phyloP scores from a whole-genome alignment of 2,113 vertebrate genomes.

The Trematomus loennbergii region DNA sequence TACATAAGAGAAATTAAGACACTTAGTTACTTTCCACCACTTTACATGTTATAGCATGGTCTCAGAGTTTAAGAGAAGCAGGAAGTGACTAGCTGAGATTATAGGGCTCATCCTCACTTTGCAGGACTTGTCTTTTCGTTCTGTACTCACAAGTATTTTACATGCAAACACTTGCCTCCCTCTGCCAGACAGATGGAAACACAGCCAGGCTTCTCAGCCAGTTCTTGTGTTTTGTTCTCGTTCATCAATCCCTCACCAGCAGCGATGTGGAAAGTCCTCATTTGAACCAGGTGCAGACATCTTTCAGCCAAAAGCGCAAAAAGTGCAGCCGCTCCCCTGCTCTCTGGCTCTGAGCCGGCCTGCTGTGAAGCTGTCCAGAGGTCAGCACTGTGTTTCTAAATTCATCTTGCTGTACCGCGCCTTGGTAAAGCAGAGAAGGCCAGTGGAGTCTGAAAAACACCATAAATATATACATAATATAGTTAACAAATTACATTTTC shows the following conservation, averaged over 20 bases:
- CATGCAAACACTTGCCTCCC: constrained; percentile 25
- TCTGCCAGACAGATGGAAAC: constrained; percentile 37
- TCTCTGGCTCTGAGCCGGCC: constrained; percentile 13
- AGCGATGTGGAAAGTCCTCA: constrained; percentile 39
- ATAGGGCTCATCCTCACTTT: background rate
- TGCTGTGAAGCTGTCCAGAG: constrained; percentile 22
- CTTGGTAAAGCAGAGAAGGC: background rate
- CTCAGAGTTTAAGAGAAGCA: too few species aligned
- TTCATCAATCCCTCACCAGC: constrained; percentile 18
- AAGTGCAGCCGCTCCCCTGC: constrained; percentile 15
- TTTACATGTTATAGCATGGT: background rate
- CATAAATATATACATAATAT: background rate
- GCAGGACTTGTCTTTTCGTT: constrained; percentile 5
- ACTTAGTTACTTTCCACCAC: background rate
- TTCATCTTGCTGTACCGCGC: background rate
- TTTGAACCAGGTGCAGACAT: constrained; percentile 50
- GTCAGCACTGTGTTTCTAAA: constrained; percentile 4
- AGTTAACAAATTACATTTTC: too few species aligned
- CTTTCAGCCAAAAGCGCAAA: constrained; percentile 6
- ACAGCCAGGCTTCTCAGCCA: constrained; percentile 12
- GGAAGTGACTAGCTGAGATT: background rate
- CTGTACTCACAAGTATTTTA: background rate
- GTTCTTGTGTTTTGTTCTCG: constrained; percentile 14
- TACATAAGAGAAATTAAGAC: too few species aligned
- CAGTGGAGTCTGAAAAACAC: background rate